These are phyloP conservation scores for Propithecus perrieri DNA, from an alignment of 2,797 vertebrate genomes.

Conservation along the genomic window DNA sequence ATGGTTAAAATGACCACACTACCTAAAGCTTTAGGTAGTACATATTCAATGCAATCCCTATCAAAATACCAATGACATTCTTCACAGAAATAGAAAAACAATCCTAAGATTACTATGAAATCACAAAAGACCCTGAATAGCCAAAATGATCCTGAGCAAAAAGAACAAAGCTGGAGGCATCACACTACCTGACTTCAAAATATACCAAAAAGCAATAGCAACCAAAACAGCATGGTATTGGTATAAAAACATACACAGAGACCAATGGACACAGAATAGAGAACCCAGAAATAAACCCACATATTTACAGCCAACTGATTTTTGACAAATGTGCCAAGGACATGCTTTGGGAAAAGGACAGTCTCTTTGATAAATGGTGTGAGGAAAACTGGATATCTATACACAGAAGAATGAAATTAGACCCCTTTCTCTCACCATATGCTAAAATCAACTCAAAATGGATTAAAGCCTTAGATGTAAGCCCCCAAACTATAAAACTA, in stretches of 20 bases:
- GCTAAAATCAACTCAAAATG: neutral
- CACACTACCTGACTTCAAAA: neutral
- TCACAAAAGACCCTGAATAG: neutral
- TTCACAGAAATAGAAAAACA: neutral
- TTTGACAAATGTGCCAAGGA: neutral
- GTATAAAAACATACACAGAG: neutral
- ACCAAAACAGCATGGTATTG: neutral
- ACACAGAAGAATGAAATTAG: neutral
- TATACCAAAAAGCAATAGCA: neutral
- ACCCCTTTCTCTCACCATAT: neutral
- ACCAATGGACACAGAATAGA: neutral
- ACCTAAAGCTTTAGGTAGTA: neutral
- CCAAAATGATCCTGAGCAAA: neutral
- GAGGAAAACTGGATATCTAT: neutral
- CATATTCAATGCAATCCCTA: neutral
- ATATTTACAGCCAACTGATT: neutral
- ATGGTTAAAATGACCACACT: neutral
- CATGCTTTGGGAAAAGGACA: neutral
- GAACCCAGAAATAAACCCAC: neutral
- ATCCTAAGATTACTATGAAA: neutral
- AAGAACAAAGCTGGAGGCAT: neutral
- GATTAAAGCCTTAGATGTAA: neutral
- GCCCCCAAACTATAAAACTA: neutral
- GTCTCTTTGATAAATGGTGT: neutral
- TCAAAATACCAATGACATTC: neutral